Evolutionary conservation across 2,113 vertebrate genomes (phyloP).

Genomic region (Nipponia nippon): DNA sequence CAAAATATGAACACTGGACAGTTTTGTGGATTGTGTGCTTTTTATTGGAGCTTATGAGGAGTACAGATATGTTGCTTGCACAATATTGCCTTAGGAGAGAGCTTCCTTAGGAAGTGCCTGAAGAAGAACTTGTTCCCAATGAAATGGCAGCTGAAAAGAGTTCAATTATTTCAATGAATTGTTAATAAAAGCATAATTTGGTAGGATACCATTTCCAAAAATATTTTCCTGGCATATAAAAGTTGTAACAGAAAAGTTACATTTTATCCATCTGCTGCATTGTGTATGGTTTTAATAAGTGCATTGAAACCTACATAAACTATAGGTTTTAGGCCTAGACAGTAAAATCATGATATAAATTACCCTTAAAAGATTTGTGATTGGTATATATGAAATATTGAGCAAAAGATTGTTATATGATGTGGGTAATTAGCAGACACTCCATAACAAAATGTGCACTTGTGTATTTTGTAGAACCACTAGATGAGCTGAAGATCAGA

Average conservation of each 20-base stretch:
- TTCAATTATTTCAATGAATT: neutral
- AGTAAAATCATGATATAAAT: neutral
- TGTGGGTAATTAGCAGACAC: neutral
- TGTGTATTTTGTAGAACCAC: slow-evolving; percentile 66
- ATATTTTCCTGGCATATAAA: neutral
- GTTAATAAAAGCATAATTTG: neutral
- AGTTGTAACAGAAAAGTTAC: neutral
- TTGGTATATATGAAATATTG: neutral
- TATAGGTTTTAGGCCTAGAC: neutral
- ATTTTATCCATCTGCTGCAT: neutral
- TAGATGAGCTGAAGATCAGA: slow-evolving; percentile 85
- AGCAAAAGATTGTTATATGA: neutral
- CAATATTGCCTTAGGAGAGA: neutral
- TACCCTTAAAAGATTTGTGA: neutral
- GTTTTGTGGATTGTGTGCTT: neutral
- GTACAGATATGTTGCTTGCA: neutral
- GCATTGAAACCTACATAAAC: neutral
- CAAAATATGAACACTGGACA: neutral
- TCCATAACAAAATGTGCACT: neutral
- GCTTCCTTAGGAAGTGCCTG: neutral
- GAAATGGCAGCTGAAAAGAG: neutral
- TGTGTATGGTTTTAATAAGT: neutral
- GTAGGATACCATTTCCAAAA: neutral
- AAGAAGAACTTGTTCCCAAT: neutral
- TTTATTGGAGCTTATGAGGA: neutral